Evolutionary conservation across 2,113 vertebrate species (phyloP).

Genomic region (Colistium nudipinnis): DNA sequence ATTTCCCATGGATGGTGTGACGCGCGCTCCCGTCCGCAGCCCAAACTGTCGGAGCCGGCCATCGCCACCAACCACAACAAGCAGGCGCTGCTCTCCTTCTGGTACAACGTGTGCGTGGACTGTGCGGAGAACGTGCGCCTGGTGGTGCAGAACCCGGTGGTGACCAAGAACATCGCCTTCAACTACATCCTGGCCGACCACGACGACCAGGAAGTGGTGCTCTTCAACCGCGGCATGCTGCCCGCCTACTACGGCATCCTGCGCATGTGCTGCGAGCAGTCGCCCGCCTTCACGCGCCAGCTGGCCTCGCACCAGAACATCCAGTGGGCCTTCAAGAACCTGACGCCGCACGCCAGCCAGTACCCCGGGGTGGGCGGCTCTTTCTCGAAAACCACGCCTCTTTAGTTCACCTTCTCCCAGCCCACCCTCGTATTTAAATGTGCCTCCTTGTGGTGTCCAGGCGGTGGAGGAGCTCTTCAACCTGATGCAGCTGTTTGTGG

Average conservation of each 20-base stretch:
- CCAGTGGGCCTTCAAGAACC: slow-evolving; percentile 99
- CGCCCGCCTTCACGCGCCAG: slow-evolving; percentile 94
- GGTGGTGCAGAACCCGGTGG: slow-evolving; percentile 97
- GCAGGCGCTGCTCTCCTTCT: slow-evolving; percentile 98
- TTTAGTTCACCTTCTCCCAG: too few species aligned
- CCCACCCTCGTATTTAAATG: too few species aligned
- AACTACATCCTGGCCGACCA: slow-evolving; percentile 99
- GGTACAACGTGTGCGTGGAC: slow-evolving; percentile 98
- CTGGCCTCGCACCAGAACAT: slow-evolving; percentile 99
- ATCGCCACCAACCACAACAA: slow-evolving; percentile 99
- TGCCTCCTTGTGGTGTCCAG: too few species aligned
- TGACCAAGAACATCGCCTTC: slow-evolving; percentile 99
- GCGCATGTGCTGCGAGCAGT: slow-evolving; percentile 98
- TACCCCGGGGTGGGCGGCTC: slow-evolving; percentile 90
- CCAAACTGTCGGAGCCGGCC: slow-evolving; percentile 97
- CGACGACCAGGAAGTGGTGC: slow-evolving; percentile 99
- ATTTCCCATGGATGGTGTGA: too few species aligned
- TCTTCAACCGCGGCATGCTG: slow-evolving; percentile 99
- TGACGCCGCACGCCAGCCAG: slow-evolving; percentile 98
- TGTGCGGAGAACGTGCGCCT: slow-evolving; percentile 97
- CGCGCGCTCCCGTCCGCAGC: slow-evolving; percentile 78
- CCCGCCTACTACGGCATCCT: slow-evolving; percentile 99
- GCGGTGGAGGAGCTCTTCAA: slow-evolving; percentile 98
- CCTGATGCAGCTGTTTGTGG: slow-evolving; percentile 98
- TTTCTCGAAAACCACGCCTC: too few species aligned